These are phyloP conservation scores for Microtus ochrogaster DNA, from an alignment of 2,113 vertebrate species.

Conservation along the genomic window DNA sequence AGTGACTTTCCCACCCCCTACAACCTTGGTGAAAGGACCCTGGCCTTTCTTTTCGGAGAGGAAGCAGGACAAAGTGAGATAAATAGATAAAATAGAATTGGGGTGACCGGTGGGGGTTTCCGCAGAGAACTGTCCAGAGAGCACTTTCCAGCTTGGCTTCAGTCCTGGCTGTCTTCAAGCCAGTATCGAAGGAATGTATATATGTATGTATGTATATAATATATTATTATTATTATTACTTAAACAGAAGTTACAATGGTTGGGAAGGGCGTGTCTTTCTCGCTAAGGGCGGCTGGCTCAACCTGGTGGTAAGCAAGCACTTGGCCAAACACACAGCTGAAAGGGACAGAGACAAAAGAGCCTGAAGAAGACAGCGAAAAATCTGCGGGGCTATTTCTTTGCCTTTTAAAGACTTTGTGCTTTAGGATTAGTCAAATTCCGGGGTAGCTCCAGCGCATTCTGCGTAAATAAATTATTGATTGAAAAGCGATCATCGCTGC, in stretches of 20 bases:
- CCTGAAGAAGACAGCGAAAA: not conserved
- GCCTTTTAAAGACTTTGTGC: conserved; percentile 56
- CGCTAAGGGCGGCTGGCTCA: not conserved
- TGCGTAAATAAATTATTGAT: conserved; percentile 35
- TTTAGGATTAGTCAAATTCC: conserved; percentile 41
- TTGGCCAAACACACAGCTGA: conserved; percentile 68
- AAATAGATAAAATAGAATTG: not conserved
- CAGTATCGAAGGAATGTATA: not conserved
- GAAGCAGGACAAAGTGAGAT: not conserved
- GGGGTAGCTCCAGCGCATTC: not conserved
- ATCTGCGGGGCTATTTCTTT: not conserved
- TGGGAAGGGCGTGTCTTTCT: not conserved
- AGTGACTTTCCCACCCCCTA: not conserved
- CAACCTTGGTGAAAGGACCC: not conserved
- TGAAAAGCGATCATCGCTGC: conserved; percentile 53
- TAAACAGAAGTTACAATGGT: conserved; percentile 7
- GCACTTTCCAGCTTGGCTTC: not conserved
- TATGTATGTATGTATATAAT: not conserved
- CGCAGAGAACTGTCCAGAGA: not conserved
- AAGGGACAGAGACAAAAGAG: not conserved
- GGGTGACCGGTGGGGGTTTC: not conserved
- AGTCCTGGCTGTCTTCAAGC: not conserved
- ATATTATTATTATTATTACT: not conserved
- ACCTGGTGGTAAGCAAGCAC: not conserved
- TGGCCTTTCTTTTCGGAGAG: not conserved